Percentiles rank a stretch among this genome's conserved stretches.
Conservation (phyloP, 2,888 invertebrate species). For the Caenorhabditis imperialis region DNA sequence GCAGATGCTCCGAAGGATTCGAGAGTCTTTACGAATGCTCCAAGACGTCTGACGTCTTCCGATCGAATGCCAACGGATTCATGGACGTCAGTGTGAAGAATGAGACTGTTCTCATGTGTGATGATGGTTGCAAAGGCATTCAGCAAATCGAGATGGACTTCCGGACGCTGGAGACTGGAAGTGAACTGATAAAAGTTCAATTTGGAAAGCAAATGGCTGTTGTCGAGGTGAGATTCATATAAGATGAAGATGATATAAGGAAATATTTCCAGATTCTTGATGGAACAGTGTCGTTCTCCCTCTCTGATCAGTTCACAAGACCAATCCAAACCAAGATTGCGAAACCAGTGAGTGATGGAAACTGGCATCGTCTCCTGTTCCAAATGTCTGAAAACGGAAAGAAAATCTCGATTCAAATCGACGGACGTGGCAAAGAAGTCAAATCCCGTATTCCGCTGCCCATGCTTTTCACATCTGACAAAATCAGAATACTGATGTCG, state of each 20-base stretch:
- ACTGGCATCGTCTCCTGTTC: constrained; percentile 46
- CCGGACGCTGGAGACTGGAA: constrained; percentile 5
- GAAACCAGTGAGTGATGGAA: constrained; percentile 33
- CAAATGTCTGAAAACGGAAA: constrained; percentile 36
- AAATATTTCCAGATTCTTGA: constrained; percentile 16
- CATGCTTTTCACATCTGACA: constrained; percentile 17
- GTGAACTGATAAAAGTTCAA: constrained; percentile 16
- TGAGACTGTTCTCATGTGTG: constrained; percentile 1
- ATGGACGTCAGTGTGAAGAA: constrained; percentile 20
- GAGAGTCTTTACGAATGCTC: constrained; percentile 19
- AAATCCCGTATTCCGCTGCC: constrained; percentile 37
- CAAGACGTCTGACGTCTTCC: constrained; percentile 9
- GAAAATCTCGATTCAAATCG: constrained; percentile 53
- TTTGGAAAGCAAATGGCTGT: constrained; percentile 32
- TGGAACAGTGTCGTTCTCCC: constrained; percentile 24
- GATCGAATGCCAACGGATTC: constrained; percentile 12
- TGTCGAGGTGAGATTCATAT: constrained; percentile 22
- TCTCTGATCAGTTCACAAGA: constrained; percentile 28
- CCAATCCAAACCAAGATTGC: constrained; percentile 28
- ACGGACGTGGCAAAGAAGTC: constrained; percentile 61
- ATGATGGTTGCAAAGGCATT: constrained; percentile 7
- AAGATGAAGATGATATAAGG: neutral
- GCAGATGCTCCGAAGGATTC: constrained; percentile 27
- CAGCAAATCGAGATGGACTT: constrained; percentile 44
- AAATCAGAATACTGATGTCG: constrained; percentile 8